Evolutionary conservation across 1,140 invertebrate species (phyloP).

Genomic region (Drosophila kohkoa): DNA sequence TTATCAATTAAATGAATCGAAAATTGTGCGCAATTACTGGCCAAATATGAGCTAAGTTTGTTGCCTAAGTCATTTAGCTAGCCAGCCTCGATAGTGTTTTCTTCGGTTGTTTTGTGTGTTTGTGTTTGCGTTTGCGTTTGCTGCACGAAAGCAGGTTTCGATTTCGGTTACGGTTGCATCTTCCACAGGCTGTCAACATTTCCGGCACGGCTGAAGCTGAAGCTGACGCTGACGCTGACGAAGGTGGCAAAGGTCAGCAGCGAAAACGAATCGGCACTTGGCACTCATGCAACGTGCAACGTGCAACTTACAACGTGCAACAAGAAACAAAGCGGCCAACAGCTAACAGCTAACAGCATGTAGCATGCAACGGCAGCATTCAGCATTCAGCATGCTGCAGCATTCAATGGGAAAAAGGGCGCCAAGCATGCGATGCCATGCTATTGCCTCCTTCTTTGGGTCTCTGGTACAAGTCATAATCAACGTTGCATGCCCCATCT

Average conservation of each 20-base stretch:
- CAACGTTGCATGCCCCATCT: slow-evolving; percentile 71
- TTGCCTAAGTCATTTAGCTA: slow-evolving; percentile 37
- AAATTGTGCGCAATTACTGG: slow-evolving; percentile 68
- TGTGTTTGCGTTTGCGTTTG: background rate
- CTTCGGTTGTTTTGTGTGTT: background rate
- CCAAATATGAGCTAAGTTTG: slow-evolving; percentile 49
- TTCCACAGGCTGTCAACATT: slow-evolving; percentile 46
- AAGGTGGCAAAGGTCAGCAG: slow-evolving; percentile 69
- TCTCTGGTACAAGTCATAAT: slow-evolving; percentile 76
- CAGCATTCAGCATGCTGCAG: slow-evolving; percentile 26
- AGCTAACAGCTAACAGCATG: slow-evolving; percentile 12
- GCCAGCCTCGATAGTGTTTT: no score
- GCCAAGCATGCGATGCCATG: slow-evolving; percentile 63
- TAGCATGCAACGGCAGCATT: slow-evolving; percentile 23
- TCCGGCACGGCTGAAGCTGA: slow-evolving; percentile 51
- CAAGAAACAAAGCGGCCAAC: slow-evolving; percentile 4
- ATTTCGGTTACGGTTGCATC: slow-evolving; percentile 40
- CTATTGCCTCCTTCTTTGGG: slow-evolving; percentile 64
- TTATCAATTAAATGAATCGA: slow-evolving; percentile 74
- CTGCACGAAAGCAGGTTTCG: slow-evolving; percentile 2
- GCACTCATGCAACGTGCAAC: slow-evolving; percentile 23
- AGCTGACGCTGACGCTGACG: slow-evolving; percentile 4
- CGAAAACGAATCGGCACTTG: slow-evolving; percentile 52
- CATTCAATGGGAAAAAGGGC: slow-evolving; percentile 67
- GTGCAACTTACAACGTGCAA: slow-evolving; percentile 18